phyloP scores from a whole-genome alignment of 2,797 vertebrate genomes.

The Cuniculus paca region DNA sequence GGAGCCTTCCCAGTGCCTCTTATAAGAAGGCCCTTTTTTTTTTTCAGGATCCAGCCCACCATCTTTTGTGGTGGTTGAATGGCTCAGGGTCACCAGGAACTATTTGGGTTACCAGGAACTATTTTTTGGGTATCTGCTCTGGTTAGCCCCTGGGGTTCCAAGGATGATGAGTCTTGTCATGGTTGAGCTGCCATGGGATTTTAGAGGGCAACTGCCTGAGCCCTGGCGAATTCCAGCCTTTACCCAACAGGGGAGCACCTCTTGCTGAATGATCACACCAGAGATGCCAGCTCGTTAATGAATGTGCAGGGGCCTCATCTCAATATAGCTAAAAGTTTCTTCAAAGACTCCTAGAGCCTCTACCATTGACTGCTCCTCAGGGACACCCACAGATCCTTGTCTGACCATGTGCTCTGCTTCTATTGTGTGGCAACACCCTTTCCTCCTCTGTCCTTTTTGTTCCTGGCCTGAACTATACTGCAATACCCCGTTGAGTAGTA shows the following conservation, averaged over 20 bases:
- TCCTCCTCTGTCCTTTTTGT: not conserved
- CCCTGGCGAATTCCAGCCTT: not conserved
- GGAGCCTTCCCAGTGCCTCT: not conserved
- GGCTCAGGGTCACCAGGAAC: not conserved
- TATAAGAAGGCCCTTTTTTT: not conserved
- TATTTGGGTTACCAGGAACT: not conserved
- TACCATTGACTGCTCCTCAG: not conserved
- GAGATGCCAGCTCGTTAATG: not conserved
- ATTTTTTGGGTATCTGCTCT: not conserved
- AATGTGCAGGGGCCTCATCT: not conserved
- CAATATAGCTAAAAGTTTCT: not conserved
- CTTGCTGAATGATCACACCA: not conserved
- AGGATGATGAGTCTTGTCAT: not conserved
- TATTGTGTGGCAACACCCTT: not conserved
- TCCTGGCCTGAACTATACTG: not conserved
- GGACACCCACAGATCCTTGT: not conserved
- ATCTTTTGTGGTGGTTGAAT: not conserved
- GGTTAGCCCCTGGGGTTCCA: not conserved
- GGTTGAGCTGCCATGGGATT: not conserved
- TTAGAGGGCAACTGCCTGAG: not conserved
- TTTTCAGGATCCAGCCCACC: not conserved
- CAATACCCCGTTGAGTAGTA: not conserved
- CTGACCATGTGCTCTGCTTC: fast-evolving
- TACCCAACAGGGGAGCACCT: not conserved
- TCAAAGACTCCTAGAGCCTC: not conserved